Percentiles rank a stretch among this genome's conserved stretches.
Evolutionary conservation across 2,888 invertebrate genomes (phyloP).

Genomic region (Spatulosminthurus flaviceps): DNA sequence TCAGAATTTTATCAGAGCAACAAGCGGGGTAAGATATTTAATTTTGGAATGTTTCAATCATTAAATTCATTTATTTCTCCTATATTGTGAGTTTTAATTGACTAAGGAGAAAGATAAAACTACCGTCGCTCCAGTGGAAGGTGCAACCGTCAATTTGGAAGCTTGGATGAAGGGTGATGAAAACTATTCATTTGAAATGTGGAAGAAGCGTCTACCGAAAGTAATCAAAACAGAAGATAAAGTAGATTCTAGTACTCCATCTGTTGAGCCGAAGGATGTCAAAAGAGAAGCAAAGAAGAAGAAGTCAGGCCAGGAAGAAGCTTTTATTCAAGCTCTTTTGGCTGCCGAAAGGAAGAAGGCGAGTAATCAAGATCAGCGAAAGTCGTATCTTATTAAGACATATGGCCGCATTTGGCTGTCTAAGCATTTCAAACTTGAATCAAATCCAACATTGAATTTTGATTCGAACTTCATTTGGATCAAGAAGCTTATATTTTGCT

Average conservation of each 20-base stretch:
- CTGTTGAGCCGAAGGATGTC: not conserved
- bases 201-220: constrained; percentile 73
- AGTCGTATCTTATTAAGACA: constrained; percentile 77
- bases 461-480: constrained; percentile 58
- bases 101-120: constrained; percentile 68
- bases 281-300: constrained; percentile 25
- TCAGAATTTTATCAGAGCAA: constrained; percentile 75
- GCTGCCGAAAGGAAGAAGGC: constrained; percentile 34
- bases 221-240: constrained; percentile 44
- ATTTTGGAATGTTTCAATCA: too few species aligned
- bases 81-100: not conserved
- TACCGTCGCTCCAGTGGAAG: constrained; percentile 71
- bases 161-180: constrained; percentile 79
- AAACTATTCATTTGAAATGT: constrained; percentile 76
- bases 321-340: constrained; percentile 46
- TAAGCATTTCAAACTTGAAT: constrained; percentile 60
- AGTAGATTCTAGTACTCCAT: not conserved
- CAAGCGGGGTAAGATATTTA: constrained; percentile 63
- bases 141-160: constrained; percentile 76
- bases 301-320: constrained; percentile 25
- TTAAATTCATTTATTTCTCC: not conserved
- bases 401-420: constrained; percentile 77
- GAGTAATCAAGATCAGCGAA: constrained; percentile 65
- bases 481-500: constrained; percentile 62
- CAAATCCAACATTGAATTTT: constrained; percentile 50